Evolutionary conservation across 1,140 invertebrate genomes (phyloP).

Genomic region (Calosoma granatense): DNA sequence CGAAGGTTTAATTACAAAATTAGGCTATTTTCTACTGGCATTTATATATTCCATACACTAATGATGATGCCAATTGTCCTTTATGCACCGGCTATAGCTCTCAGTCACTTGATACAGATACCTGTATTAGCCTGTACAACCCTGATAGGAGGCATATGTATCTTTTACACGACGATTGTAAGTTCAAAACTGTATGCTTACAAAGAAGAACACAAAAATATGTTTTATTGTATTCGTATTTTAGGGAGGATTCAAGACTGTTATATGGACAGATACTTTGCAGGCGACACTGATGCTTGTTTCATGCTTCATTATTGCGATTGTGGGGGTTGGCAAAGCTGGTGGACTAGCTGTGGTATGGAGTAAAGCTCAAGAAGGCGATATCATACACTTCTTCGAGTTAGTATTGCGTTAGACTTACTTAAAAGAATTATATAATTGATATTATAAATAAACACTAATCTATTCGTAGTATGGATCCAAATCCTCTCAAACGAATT

Average conservation of each 20-base stretch:
- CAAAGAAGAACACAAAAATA: no score
- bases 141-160: not conserved
- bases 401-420: not conserved
- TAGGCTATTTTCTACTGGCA: not conserved
- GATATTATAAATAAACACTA: not conserved
- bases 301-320: constrained; percentile 51
- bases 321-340: constrained; percentile 49
- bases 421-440: not conserved
- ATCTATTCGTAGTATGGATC: constrained; percentile 39
- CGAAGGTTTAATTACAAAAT: not conserved
- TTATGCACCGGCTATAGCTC: not conserved
- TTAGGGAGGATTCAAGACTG: constrained; percentile 41
- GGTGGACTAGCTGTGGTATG: constrained; percentile 46
- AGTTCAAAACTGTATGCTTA: no score
- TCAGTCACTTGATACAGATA: not conserved
- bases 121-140: not conserved
- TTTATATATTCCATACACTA: not conserved
- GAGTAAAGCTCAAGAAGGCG: constrained; percentile 35
- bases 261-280: constrained; percentile 62
- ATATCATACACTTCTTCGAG: constrained; percentile 41
- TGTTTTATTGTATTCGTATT: constrained; percentile 15
- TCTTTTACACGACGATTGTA: not conserved
- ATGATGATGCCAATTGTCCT: not conserved
- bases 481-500: constrained; percentile 44
- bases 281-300: constrained; percentile 58